These are phyloP conservation scores for Holacanthella duospinosa DNA, from an alignment of 2,888 invertebrate genomes.

Conservation along the genomic window DNA sequence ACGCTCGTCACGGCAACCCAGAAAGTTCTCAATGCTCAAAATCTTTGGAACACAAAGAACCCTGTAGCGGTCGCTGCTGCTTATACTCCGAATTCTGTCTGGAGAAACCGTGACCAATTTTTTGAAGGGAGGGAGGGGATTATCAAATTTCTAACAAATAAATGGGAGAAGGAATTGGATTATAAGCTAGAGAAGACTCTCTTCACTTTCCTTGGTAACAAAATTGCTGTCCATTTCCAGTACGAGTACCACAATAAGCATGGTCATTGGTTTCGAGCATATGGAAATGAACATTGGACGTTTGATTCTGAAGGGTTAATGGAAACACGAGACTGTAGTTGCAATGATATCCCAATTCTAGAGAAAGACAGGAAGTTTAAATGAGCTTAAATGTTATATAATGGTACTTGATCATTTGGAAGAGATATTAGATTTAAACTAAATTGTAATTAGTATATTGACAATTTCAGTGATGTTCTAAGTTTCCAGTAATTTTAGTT, in stretches of 20 bases:
- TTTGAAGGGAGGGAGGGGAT: slow-evolving; percentile 11
- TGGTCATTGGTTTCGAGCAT: slow-evolving; percentile 14
- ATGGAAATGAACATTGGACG: slow-evolving; percentile 16
- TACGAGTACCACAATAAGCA: slow-evolving; percentile 11
- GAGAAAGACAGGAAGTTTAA: slow-evolving; percentile 8
- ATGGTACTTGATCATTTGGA: no score
- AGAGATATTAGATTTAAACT: no score
- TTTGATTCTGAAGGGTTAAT: slow-evolving; percentile 11
- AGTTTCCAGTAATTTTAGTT: no score
- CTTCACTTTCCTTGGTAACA: slow-evolving; percentile 13
- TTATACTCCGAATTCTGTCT: slow-evolving; percentile 10
- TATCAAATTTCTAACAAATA: slow-evolving; percentile 7
- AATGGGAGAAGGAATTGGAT: slow-evolving; percentile 12
- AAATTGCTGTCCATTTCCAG: slow-evolving; percentile 16
- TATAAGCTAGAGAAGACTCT: slow-evolving; percentile 13
- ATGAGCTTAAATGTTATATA: neutral
- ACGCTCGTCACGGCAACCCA: slow-evolving; percentile 3
- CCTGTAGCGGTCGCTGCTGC: slow-evolving; percentile 7
- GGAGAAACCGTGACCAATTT: slow-evolving; percentile 10
- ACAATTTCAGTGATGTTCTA: no score
- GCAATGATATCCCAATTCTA: slow-evolving; percentile 7
- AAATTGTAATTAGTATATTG: no score
- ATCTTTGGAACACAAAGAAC: slow-evolving; percentile 9
- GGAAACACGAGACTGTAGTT: slow-evolving; percentile 8
- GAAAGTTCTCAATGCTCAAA: slow-evolving; percentile 12